Conservation (phyloP, 2,113 vertebrate genomes). For the Ptychochromis oligacanthus region DNA sequence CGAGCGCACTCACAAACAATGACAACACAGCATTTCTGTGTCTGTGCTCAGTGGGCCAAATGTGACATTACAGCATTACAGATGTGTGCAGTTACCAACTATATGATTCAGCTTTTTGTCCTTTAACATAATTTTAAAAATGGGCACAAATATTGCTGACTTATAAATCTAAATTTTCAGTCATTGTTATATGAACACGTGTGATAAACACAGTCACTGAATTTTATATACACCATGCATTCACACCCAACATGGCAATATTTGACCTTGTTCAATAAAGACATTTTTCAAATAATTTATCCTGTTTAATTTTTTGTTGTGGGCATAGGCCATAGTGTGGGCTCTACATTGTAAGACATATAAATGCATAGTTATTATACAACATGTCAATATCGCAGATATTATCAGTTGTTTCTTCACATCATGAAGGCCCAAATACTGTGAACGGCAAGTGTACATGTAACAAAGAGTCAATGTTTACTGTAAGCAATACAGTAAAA, state of each 20-base stretch:
- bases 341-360: too few relatives aligned
- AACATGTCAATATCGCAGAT: too few relatives aligned
- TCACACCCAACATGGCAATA: not conserved
- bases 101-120: not conserved
- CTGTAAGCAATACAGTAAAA: not conserved
- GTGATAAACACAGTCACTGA: not conserved
- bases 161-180: not conserved
- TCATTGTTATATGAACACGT: not conserved
- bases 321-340: too few relatives aligned
- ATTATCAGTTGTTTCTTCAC: not conserved
- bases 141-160: not conserved
- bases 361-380: not conserved
- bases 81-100: not conserved
- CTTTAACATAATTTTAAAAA: not conserved
- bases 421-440: not conserved
- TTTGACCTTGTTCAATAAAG: not conserved
- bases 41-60: slow-evolving; percentile 16
- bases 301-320: not conserved
- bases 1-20: slow-evolving; percentile 3
- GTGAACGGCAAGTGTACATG: not conserved
- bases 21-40: slow-evolving; percentile 38
- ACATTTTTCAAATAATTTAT: not conserved
- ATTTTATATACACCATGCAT: not conserved
- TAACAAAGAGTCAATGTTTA: not conserved
- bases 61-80: slow-evolving; percentile 21